Conservation (phyloP, 1,140 invertebrate genomes). For the Megathymus violae region DNA sequence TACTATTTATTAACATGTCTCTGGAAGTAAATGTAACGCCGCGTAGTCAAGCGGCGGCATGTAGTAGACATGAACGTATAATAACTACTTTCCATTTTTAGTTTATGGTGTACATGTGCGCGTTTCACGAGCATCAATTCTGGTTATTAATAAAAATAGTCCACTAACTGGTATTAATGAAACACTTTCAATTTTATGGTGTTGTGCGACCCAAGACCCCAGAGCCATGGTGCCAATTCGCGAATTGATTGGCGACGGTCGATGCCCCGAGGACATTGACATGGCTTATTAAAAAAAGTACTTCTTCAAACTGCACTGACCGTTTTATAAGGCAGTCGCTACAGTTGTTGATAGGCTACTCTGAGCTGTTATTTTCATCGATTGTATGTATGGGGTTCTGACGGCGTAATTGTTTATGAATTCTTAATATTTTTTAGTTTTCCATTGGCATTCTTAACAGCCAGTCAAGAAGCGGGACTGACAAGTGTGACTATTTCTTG, state of each 20-base stretch:
- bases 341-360: slow-evolving; percentile 11
- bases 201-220: slow-evolving; percentile 18
- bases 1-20: no score
- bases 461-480: no score
- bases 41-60: no score
- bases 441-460: no score
- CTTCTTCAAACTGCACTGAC: slow-evolving; percentile 26
- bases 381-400: no score
- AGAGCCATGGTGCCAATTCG: slow-evolving; percentile 18
- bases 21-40: no score
- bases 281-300: slow-evolving; percentile 35
- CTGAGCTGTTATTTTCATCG: neutral
- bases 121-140: no score
- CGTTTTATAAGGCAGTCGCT: slow-evolving; percentile 14
- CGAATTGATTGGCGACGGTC: slow-evolving; percentile 37
- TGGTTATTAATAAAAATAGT: neutral
- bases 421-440: no score
- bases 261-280: slow-evolving; percentile 27
- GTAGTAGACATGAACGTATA: no score
- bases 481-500: no score
- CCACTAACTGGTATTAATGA: neutral
- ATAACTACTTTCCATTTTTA: slow-evolving; percentile 1
- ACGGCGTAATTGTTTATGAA: no score
- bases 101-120: neutral
- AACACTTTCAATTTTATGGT: slow-evolving; percentile 38